phyloP scores from a whole-genome alignment of 2,888 invertebrate species.

The Gibbula magus region DNA sequence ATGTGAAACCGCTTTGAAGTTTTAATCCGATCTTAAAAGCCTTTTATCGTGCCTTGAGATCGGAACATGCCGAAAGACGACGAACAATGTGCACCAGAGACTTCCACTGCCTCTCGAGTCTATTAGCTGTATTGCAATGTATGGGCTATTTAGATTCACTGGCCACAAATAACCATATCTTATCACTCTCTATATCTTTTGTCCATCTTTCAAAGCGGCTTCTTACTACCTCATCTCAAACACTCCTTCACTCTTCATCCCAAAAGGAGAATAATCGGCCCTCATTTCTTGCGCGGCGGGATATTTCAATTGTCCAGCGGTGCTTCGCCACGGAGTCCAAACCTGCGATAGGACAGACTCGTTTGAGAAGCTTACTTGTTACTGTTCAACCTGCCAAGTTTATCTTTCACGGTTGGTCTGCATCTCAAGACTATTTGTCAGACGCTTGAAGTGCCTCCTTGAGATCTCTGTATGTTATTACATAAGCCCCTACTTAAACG shows the following conservation, averaged over 20 bases:
- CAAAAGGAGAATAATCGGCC: conserved; percentile 22
- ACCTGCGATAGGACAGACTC: background rate
- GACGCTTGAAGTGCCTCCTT: background rate
- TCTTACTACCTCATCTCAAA: background rate
- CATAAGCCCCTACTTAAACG: background rate
- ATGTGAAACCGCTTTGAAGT: background rate
- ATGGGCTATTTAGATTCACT: background rate
- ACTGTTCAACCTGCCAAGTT: conserved; percentile 16
- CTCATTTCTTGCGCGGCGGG: conserved; percentile 24
- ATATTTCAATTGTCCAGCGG: conserved; percentile 20
- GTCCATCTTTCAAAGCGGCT: conserved; percentile 11
- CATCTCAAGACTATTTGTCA: conserved; percentile 18
- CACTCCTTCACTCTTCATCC: background rate
- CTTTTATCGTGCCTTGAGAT: conserved; percentile 6
- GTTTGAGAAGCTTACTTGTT: conserved; percentile 10
- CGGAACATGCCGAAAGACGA: background rate
- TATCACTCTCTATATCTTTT: background rate
- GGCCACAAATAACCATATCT: conserved; percentile 19
- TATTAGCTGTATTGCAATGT: conserved; percentile 9
- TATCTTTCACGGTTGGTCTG: conserved; percentile 16
- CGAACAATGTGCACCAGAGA: background rate
- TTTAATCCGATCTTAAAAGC: conserved; percentile 11
- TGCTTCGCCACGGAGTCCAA: background rate
- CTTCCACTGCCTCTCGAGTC: background rate
- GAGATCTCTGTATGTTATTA: conserved; percentile 1